Evolutionary conservation across 2,888 invertebrate species (phyloP), one percentile per base, ranked within the genome.

Genomic region (Leuctra nigra): DNA sequence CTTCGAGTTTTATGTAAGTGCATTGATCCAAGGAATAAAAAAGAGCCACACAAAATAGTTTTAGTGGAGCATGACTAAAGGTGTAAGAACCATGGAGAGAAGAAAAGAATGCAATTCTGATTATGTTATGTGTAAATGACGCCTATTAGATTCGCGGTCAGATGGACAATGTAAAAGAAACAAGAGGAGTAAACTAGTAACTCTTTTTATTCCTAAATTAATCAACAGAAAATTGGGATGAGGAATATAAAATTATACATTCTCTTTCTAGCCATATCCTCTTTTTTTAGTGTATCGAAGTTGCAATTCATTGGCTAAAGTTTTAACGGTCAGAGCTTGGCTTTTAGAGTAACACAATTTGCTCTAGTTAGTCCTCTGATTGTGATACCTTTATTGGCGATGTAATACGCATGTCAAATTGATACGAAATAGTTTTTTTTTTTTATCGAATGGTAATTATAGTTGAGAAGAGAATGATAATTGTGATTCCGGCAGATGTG

Each of bases 41-140:
- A 29, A 50, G 18, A 50, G 18, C 16, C 16, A 18, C 20, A 35
- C 16, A 33, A 33, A 35, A 50, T 35, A 35, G 50, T 55, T 53
- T 58, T 56, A 58, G 55, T 58, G 58, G 58, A 58, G 58, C 58
- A 44, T 55, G 58, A 58, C 58, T 14, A 44, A 44, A 44, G 18
- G 44, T 44, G 22, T 44, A 44, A 44, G 44, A 44, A 44, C 44
- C 44, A 44, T 23, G 23, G 23, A 4, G 44, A n/a, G 13, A 23
- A 44, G n/a, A 44, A 44, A 23, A 23, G 44, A 44, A 44, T 44
- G 44, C 23, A 23, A 44, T 44, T 44, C 23, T 20, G 23, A 44
- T 44, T 44, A 29, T n/a, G n/a, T n/a, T n/a, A n/a, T n/a, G n/a
- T n/a, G n/a, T n/a, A n/a, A n/a, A n/a, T n/a, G n/a, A n/a, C n/a